Conservation (phyloP, 2,888 invertebrate species). For the Cephonodes hylas region DNA sequence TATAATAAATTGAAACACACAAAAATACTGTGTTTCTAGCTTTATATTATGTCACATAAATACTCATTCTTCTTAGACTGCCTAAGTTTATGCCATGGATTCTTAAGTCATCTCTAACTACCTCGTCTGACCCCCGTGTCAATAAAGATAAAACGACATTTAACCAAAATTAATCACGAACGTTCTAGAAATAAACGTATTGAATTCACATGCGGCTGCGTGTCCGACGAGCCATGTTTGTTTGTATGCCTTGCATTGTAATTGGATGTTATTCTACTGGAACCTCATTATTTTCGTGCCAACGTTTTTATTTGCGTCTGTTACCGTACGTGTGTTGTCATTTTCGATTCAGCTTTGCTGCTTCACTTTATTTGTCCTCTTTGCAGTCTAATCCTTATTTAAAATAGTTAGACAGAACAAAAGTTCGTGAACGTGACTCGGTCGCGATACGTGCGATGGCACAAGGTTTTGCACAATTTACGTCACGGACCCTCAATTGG, state of each 20-base stretch:
- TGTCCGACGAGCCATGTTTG: background rate
- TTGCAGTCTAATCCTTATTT: background rate
- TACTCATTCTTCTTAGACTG: too few relatives aligned
- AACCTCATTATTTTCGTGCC: conserved; percentile 12
- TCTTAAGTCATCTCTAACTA: too few relatives aligned
- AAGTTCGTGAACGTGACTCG: background rate
- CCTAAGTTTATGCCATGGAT: too few relatives aligned
- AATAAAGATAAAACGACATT: background rate
- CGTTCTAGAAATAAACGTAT: background rate
- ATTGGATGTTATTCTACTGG: conserved; percentile 1
- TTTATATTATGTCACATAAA: too few relatives aligned
- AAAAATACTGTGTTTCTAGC: too few relatives aligned
- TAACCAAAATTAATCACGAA: background rate
- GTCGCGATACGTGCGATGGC: background rate
- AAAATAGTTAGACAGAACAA: background rate
- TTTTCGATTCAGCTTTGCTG: background rate
- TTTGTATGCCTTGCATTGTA: background rate
- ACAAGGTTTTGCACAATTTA: conserved; percentile 22
- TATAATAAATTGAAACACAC: too few relatives aligned
- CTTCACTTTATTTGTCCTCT: background rate
- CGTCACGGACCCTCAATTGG: conserved; percentile 54
- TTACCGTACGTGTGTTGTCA: background rate
- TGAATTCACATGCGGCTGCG: background rate
- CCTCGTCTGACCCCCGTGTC: too few relatives aligned
- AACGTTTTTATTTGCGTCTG: conserved; percentile 7